Evolutionary conservation across 2,113 vertebrate genomes (phyloP).

Genomic region (Neotoma lepida): DNA sequence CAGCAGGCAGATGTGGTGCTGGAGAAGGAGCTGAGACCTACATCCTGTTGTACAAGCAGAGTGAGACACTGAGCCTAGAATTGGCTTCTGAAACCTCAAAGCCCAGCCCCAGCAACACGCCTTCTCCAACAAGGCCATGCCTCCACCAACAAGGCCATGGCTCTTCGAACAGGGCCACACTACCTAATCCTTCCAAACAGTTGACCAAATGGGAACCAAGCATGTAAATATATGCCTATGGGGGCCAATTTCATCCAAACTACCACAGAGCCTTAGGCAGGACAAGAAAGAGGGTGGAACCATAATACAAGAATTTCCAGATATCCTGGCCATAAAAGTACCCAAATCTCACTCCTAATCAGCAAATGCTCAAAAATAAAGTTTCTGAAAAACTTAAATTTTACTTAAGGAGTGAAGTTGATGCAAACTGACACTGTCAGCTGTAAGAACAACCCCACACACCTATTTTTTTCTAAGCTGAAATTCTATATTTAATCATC

Average conservation of each 20-base stretch:
- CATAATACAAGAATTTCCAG: not conserved
- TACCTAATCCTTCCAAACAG: not conserved
- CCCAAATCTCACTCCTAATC: not conserved
- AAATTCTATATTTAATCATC: slow-evolving; percentile 66
- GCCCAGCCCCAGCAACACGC: not conserved
- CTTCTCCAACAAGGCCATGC: not conserved
- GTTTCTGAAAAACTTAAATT: slow-evolving; percentile 19
- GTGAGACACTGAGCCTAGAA: not conserved
- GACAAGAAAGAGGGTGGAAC: not conserved
- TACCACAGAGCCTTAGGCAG: not conserved
- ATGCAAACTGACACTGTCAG: slow-evolving; percentile 38
- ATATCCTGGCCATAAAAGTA: not conserved
- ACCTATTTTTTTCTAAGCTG: not conserved
- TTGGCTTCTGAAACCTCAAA: not conserved
- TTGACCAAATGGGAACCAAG: not conserved
- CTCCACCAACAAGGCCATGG: not conserved
- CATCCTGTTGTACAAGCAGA: not conserved
- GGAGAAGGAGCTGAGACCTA: not conserved
- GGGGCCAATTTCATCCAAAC: not conserved
- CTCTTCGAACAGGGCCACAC: not conserved
- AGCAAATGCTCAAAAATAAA: not conserved
- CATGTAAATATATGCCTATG: not conserved
- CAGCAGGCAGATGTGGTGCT: not conserved
- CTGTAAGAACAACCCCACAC: slow-evolving; percentile 54
- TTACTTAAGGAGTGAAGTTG: slow-evolving; percentile 5